These are phyloP conservation scores for Amblyraja radiata DNA, from an alignment of 2,797 vertebrate species.

Conservation along the genomic window DNA sequence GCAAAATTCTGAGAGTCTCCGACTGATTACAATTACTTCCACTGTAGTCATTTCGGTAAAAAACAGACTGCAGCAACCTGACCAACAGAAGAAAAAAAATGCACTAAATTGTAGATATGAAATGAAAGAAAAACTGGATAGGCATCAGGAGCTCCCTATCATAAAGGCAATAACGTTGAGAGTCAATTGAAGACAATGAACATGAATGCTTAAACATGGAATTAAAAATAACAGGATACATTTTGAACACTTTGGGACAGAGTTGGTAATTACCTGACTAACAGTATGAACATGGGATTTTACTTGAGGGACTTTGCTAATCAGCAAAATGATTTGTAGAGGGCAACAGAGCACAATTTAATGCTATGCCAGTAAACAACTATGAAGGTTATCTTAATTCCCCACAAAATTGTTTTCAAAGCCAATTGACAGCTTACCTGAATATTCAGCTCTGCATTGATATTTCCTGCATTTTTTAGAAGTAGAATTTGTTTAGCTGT, in stretches of 20 bases:
- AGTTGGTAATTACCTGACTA: too few relatives aligned
- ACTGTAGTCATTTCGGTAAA: background rate
- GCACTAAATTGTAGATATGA: background rate
- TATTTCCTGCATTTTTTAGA: constrained; percentile 92
- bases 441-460: constrained; percentile 74
- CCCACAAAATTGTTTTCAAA: background rate
- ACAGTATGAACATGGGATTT: too few relatives aligned
- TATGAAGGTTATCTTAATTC: background rate
- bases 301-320: too few relatives aligned
- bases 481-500: constrained; percentile 72
- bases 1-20: background rate
- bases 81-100: background rate
- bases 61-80: background rate
- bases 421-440: constrained; percentile 52
- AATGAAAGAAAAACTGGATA: background rate
- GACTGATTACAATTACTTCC: background rate
- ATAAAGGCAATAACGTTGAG: too few relatives aligned
- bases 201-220: too few relatives aligned
- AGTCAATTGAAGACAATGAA: too few relatives aligned
- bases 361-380: background rate
- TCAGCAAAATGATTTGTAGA: background rate
- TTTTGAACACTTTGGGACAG: too few relatives aligned
- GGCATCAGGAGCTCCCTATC: background rate
- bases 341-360: background rate
- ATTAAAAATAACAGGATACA: too few relatives aligned